Evolutionary conservation across 2,113 vertebrate genomes (phyloP).

Genomic region (Psettodes erumei): DNA sequence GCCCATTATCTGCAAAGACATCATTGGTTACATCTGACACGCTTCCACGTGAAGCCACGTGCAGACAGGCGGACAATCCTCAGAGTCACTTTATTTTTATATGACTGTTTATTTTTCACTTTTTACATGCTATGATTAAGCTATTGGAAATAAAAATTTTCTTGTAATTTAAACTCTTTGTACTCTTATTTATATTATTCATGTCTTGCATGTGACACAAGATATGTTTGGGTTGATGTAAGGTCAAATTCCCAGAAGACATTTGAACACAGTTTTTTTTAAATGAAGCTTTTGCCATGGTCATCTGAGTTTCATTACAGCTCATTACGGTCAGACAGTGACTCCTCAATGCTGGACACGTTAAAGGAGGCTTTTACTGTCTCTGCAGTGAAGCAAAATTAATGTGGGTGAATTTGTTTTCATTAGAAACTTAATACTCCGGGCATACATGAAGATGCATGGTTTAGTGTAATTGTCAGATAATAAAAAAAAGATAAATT

Average conservation of each 20-base stretch:
- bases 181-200: conserved; percentile 17
- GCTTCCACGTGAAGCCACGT: neutral
- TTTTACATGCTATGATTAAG: conserved; percentile 39
- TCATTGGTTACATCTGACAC: conserved; percentile 90
- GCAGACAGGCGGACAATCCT: conserved; percentile 44
- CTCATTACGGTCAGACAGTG: conserved; percentile 21
- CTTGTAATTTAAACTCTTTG: conserved; percentile 27
- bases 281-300: neutral
- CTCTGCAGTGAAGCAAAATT: conserved; percentile 21
- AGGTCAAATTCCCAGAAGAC: conserved; percentile 15
- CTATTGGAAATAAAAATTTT: conserved; percentile 62
- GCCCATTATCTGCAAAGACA: conserved; percentile 95
- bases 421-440: conserved; percentile 21
- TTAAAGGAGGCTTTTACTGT: conserved; percentile 22
- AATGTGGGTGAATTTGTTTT: conserved; percentile 43
- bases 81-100: conserved; percentile 72
- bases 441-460: neutral
- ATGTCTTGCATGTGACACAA: neutral
- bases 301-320: conserved; percentile 45
- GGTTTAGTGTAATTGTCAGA: neutral
- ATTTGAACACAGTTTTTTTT: neutral
- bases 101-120: conserved; percentile 31
- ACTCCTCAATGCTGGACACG: conserved; percentile 5
- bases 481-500: conserved; percentile 34
- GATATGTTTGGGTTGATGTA: conserved; percentile 1